A percentile compares a stretch with the other conserved stretches of the same genome.
Evolutionary conservation across 2,888 invertebrate species (phyloP).

Genomic region (Rhingia rostrata): DNA sequence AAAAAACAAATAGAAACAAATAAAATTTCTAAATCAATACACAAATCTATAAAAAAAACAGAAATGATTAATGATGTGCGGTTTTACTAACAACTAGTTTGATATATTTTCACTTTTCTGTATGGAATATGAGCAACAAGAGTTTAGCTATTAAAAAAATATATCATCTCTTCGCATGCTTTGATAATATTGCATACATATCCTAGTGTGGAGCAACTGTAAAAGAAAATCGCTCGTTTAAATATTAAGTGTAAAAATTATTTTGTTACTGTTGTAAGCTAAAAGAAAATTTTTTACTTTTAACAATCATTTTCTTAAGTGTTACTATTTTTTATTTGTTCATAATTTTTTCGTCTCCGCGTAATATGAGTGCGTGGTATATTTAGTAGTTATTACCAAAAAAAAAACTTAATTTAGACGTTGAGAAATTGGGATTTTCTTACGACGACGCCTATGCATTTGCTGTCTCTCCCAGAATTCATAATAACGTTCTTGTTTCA

Average conservation of each 20-base stretch:
- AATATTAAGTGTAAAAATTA: neutral
- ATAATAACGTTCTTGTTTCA: constrained; percentile 85
- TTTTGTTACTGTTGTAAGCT: neutral
- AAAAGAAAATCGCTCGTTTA: neutral
- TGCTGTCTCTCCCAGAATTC: constrained; percentile 83
- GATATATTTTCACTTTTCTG: neutral
- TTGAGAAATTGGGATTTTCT: constrained; percentile 83
- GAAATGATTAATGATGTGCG: neutral
- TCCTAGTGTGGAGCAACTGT: neutral
- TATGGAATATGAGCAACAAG: neutral
- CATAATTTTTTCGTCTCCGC: neutral
- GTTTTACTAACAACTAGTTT: constrained; percentile 72
- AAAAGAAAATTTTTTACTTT: constrained; percentile 11
- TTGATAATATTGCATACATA: neutral
- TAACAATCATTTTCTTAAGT: neutral
- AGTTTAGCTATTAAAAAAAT: constrained; percentile 1
- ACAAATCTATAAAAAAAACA: neutral
- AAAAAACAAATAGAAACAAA: neutral
- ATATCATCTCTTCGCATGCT: neutral
- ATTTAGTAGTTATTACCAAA: neutral
- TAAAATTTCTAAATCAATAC: constrained; percentile 1
- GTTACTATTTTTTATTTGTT: constrained; percentile 7
- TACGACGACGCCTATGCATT: constrained; percentile 81
- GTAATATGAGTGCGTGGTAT: neutral
- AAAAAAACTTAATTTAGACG: constrained; percentile 79